Evolutionary conservation across 2,888 invertebrate genomes (phyloP).

Genomic region (Caenorhabditis uteleia): DNA sequence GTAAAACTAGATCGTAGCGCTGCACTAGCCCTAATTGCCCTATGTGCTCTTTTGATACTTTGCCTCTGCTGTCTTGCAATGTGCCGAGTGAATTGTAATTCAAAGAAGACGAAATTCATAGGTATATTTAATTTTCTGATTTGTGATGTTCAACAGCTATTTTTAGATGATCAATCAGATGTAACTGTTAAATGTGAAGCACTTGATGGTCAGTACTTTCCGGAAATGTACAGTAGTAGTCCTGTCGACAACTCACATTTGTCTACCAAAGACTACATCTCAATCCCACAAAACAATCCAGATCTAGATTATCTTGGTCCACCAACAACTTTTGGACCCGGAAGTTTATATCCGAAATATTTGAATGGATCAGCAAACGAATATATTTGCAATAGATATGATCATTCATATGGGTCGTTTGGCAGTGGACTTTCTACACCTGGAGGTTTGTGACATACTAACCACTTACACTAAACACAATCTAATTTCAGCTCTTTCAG

Average conservation of each 20-base stretch:
- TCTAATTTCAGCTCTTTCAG: constrained; percentile 41
- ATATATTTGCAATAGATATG: constrained; percentile 50
- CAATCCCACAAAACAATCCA: constrained; percentile 68
- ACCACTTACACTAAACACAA: constrained; percentile 11
- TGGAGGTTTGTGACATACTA: constrained; percentile 28
- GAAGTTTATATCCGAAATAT: constrained; percentile 52
- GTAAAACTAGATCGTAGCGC: constrained; percentile 32
- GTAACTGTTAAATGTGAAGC: constrained; percentile 68
- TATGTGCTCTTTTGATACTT: constrained; percentile 32
- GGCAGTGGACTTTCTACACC: constrained; percentile 50
- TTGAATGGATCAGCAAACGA: constrained; percentile 51
- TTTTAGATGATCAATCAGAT: constrained; percentile 64
- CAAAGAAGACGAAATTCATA: constrained; percentile 46
- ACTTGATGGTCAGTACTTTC: constrained; percentile 63
- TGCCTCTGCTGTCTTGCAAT: constrained; percentile 41
- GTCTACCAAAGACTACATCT: constrained; percentile 65
- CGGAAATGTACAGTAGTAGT: constrained; percentile 62
- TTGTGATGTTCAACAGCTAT: not conserved
- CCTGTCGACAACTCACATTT: constrained; percentile 55
- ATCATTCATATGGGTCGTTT: constrained; percentile 55
- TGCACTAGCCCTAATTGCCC: constrained; percentile 32
- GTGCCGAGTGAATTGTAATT: constrained; percentile 27
- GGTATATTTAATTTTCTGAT: constrained; percentile 15
- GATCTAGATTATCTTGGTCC: constrained; percentile 64
- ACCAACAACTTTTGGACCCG: constrained; percentile 40